Base-by-base conservation (phyloP, 2,113 vertebrate species). In the Tyrannus savana region DNA sequence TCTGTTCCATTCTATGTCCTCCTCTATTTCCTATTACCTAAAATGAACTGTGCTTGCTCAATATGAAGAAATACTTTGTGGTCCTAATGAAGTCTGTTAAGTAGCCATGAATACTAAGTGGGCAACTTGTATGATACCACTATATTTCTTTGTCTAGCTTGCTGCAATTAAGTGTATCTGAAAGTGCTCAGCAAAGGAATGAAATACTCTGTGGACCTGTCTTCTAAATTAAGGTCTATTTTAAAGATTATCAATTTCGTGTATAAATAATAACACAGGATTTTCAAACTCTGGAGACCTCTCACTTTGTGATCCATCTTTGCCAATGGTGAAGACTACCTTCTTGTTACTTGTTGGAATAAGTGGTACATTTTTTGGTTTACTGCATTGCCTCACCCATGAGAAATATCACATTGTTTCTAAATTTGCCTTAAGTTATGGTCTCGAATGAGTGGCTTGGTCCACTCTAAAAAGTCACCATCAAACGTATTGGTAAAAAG, bases 401-500 rank as follows among this genome's bases (percentile, higher is more conserved):
- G 6, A 39, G 14, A 56, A 87, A 47, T 33, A 39, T 2, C 3
- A 7, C 27, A 14, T 14, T 72, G 8, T 42, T 76, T 23, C 49
- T 68, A 60, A 69, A 80, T 58, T 58, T 24, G 39, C 6, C 14
- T 49, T 33, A 39, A 60, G 42, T 60, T 21, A n/a, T 24, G 14
- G 19, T 28, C 4, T 9, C 19, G 13, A 23, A 37, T 15, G 16
- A 23, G 15, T 52, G 10, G 4, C 52, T 67, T 53, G 28, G 37
- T 46, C 10, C 0, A 0, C n/a, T 67, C 64, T 39, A 67, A 53
- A 73, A 12, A 50, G 30, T n/a, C 3, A 1, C 19, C 19, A 39
- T 59, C 53, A 82, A n/a, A n/a, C 4, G 3, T 19, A 24, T 30
- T 39, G 44, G 19, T 7, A 46, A 52, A 59, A 67, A 52, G 2